Evolutionary conservation across 2,888 invertebrate species (phyloP).

Genomic region (Phlogophora meticulosa): DNA sequence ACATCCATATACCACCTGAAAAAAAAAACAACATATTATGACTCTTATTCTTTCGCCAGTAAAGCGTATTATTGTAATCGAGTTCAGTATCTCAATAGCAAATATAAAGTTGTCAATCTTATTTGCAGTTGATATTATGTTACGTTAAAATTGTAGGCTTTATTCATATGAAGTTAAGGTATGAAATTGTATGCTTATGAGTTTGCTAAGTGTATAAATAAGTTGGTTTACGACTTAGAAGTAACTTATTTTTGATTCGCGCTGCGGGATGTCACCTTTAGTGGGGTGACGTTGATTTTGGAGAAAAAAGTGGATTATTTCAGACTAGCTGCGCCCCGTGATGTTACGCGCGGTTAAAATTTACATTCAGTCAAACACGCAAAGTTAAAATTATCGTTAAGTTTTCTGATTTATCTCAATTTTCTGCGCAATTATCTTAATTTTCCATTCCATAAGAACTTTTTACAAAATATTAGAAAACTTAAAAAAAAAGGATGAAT

Average conservation of each 20-base stretch:
- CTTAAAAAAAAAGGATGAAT: too few relatives aligned
- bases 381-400: too few relatives aligned
- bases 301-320: not conserved
- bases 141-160: not conserved
- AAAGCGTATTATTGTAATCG: slow-evolving; percentile 10
- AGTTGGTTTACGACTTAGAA: slow-evolving; percentile 42
- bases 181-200: slow-evolving; percentile 1
- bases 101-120: slow-evolving; percentile 12
- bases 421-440: too few relatives aligned
- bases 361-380: too few relatives aligned
- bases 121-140: slow-evolving; percentile 25
- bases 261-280: slow-evolving; percentile 61
- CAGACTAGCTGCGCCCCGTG: too few relatives aligned
- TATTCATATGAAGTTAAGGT: not conserved
- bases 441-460: too few relatives aligned
- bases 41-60: not conserved
- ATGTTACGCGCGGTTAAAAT: too few relatives aligned
- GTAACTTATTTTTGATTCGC: slow-evolving; percentile 67
- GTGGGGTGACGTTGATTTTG: slow-evolving; percentile 30
- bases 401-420: too few relatives aligned
- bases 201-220: slow-evolving; percentile 12
- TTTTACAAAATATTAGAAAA: too few relatives aligned
- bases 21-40: too few relatives aligned
- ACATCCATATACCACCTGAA: not conserved
- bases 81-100: not conserved